A percentile compares a stretch with the other conserved stretches of the same genome.
Conservation (phyloP, 1,140 invertebrate species). For the Papilio dardanus region DNA sequence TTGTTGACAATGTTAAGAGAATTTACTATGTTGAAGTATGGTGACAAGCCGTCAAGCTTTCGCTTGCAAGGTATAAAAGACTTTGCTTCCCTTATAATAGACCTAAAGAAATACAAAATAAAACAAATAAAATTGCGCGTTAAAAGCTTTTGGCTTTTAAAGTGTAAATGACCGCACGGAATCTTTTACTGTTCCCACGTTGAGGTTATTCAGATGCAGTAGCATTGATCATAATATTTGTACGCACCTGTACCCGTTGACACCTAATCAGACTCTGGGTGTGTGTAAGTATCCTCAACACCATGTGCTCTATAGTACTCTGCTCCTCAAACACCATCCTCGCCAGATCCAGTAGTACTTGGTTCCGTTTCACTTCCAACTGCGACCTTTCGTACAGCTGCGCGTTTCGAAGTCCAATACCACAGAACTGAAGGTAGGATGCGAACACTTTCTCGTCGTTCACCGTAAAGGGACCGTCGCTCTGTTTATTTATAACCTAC, state of each 20-base stretch:
- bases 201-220: no score
- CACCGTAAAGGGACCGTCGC: conserved; percentile 89
- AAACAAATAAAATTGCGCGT: no score
- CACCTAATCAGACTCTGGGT: conserved; percentile 97
- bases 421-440: conserved; percentile 97
- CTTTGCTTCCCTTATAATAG: neutral
- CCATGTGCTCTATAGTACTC: conserved; percentile 97
- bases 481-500: conserved; percentile 96
- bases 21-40: neutral
- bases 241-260: conserved; percentile 92
- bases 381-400: conserved; percentile 97
- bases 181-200: no score
- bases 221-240: neutral
- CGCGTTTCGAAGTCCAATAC: conserved; percentile 96
- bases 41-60: neutral
- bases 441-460: conserved; percentile 96
- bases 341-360: conserved; percentile 96
- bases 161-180: no score
- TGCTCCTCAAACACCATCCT: conserved; percentile 98
- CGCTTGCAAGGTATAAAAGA: neutral
- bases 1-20: neutral
- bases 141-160: no score
- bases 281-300: conserved; percentile 96
- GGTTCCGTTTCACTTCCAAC: conserved; percentile 96
- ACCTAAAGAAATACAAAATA: no score